Evolutionary conservation across 2,113 vertebrate genomes (phyloP).

Genomic region (Brachyistius frenatus): DNA sequence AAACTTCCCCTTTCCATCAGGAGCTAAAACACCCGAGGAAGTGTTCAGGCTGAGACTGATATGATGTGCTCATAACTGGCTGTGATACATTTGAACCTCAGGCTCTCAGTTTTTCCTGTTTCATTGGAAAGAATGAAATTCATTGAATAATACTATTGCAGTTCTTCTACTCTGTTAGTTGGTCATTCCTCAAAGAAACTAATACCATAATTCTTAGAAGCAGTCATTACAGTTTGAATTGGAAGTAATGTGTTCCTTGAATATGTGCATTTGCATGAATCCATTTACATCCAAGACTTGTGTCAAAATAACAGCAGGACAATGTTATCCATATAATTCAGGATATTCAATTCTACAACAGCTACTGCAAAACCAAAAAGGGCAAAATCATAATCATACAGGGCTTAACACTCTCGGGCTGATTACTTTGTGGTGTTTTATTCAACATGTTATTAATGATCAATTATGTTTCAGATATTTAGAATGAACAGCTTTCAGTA

Average conservation of each 20-base stretch:
- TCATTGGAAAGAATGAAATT: constrained; percentile 8
- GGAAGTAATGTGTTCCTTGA: neutral
- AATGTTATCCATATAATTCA: too few species aligned
- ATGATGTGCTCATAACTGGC: constrained; percentile 17
- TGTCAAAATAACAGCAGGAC: too few species aligned
- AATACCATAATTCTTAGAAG: neutral
- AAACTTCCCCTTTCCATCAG: constrained; percentile 25
- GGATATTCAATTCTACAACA: too few species aligned
- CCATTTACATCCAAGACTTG: too few species aligned
- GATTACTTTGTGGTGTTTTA: too few species aligned
- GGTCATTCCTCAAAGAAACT: neutral
- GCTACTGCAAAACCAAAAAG: too few species aligned
- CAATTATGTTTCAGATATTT: too few species aligned
- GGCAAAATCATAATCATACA: too few species aligned
- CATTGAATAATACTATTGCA: neutral
- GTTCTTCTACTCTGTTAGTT: neutral
- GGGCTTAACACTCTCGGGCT: too few species aligned
- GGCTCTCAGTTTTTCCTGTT: constrained; percentile 8
- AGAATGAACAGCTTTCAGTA: too few species aligned
- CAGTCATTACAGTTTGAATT: neutral
- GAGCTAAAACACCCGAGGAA: constrained; percentile 33
- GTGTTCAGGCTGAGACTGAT: constrained; percentile 29
- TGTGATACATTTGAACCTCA: constrained; percentile 8
- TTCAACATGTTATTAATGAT: too few species aligned
- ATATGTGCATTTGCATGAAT: too few species aligned